Conservation (phyloP, 2,888 invertebrate genomes). For the Dicranocentrus wangi region DNA sequence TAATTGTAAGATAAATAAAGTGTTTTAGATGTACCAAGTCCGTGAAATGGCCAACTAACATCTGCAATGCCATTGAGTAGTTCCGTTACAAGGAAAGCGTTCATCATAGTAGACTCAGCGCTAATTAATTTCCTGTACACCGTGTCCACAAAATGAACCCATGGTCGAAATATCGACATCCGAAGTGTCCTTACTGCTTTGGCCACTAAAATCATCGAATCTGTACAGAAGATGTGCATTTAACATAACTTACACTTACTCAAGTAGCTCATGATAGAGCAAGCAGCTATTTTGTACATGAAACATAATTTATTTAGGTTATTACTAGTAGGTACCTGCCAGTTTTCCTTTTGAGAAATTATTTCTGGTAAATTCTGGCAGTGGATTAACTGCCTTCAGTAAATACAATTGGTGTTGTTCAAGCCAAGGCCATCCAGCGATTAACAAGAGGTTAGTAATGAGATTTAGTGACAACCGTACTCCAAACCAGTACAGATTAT, state of each 20-base stretch:
- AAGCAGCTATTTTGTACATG: background rate
- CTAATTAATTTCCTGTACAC: constrained; percentile 11
- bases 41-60: constrained; percentile 45
- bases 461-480: background rate
- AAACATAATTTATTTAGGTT: no score
- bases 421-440: constrained; percentile 50
- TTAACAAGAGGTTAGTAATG: background rate
- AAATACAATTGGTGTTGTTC: background rate
- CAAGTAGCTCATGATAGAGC: background rate
- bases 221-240: no score
- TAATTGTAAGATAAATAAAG: background rate
- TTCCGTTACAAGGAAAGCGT: background rate
- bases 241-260: background rate
- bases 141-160: constrained; percentile 25
- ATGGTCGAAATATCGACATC: constrained; percentile 34
- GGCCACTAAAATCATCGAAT: background rate
- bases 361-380: constrained; percentile 5
- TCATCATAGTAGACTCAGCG: background rate
- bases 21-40: constrained; percentile 16
- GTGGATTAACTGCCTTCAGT: constrained; percentile 9
- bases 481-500: constrained; percentile 32
- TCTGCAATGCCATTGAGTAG: constrained; percentile 23
- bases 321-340: background rate
- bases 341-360: background rate
- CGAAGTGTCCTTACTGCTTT: constrained; percentile 14